Evolutionary conservation across 1,140 invertebrate species (phyloP).

Genomic region (Nautilus pompilius): DNA sequence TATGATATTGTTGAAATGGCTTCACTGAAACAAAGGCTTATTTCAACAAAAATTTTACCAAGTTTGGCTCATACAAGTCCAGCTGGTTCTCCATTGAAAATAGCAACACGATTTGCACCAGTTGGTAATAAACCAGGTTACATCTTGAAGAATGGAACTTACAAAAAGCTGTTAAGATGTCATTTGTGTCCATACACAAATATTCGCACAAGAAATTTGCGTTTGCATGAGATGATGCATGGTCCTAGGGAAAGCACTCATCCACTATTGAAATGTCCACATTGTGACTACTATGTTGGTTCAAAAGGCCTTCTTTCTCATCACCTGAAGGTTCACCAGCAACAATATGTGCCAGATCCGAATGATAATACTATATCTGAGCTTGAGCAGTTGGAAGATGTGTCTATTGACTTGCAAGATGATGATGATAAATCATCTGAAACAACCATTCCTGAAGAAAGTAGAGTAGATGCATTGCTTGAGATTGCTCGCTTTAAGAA

Average conservation of each 20-base stretch:
- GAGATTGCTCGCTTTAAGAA: conserved; percentile 48
- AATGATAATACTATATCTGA: conserved; percentile 20
- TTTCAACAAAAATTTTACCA: conserved; percentile 42
- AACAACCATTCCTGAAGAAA: conserved; percentile 22
- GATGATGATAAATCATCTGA: conserved; percentile 19
- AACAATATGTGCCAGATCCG: conserved; percentile 28
- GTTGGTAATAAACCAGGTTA: conserved; percentile 36
- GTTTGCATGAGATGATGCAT: conserved; percentile 85
- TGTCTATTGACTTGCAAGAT: conserved; percentile 2
- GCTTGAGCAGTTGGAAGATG: conserved; percentile 10
- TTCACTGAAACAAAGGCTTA: conserved; percentile 46
- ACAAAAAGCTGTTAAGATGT: conserved; percentile 82
- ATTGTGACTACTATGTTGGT: conserved; percentile 79
- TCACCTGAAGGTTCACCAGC: conserved; percentile 73
- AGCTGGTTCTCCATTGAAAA: conserved; percentile 39
- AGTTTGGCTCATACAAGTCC: conserved; percentile 36
- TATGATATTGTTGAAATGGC: conserved; percentile 48
- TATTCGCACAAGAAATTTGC: conserved; percentile 67
- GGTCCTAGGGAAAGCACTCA: conserved; percentile 53
- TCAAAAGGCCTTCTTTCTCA: conserved; percentile 73
- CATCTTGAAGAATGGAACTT: conserved; percentile 59
- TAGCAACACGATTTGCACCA: conserved; percentile 29
- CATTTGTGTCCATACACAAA: conserved; percentile 81
- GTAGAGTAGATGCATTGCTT: conserved; percentile 39
- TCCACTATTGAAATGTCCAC: conserved; percentile 71